phyloP scores from a whole-genome alignment of 2,888 invertebrate species.

The Apomyelois bistriatella region DNA sequence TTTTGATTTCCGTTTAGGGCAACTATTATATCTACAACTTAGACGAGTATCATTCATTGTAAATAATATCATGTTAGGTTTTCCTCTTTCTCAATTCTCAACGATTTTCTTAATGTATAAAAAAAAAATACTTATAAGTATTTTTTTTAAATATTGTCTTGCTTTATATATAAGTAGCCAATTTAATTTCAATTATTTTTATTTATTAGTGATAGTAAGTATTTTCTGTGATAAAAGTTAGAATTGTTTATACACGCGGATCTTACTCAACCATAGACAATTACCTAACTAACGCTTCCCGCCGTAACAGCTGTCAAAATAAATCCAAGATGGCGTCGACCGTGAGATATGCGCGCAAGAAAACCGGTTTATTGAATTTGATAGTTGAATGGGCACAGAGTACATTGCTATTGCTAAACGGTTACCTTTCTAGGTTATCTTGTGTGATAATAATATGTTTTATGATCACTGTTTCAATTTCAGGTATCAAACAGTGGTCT shows the following conservation, averaged over 20 bases:
- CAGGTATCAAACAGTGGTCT: background rate
- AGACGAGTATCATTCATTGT: too few species aligned
- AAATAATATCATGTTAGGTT: too few species aligned
- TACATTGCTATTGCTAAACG: slow-evolving; percentile 18
- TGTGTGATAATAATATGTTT: background rate
- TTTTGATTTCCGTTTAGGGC: too few species aligned
- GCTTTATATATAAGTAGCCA: too few species aligned
- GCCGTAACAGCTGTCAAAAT: slow-evolving; percentile 49
- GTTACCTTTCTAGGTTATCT: slow-evolving; percentile 12
- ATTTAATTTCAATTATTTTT: too few species aligned
- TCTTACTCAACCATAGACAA: slow-evolving; percentile 55
- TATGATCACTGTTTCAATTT: background rate
- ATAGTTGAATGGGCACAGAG: slow-evolving; percentile 38
- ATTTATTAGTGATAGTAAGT: too few species aligned
- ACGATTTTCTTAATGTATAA: too few species aligned
- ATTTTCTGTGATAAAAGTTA: too few species aligned
- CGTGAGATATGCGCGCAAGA: slow-evolving; percentile 41
- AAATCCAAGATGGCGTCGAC: slow-evolving; percentile 46
- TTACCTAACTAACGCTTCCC: slow-evolving; percentile 47
- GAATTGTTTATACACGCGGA: slow-evolving; percentile 14
- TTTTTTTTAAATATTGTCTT: too few species aligned
- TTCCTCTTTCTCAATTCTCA: too few species aligned
- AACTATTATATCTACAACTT: too few species aligned
- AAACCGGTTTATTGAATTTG: slow-evolving; percentile 40
- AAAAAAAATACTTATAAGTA: too few species aligned